Evolutionary conservation across 2,888 invertebrate genomes (phyloP).

Genomic region (Branchellion lobata): DNA sequence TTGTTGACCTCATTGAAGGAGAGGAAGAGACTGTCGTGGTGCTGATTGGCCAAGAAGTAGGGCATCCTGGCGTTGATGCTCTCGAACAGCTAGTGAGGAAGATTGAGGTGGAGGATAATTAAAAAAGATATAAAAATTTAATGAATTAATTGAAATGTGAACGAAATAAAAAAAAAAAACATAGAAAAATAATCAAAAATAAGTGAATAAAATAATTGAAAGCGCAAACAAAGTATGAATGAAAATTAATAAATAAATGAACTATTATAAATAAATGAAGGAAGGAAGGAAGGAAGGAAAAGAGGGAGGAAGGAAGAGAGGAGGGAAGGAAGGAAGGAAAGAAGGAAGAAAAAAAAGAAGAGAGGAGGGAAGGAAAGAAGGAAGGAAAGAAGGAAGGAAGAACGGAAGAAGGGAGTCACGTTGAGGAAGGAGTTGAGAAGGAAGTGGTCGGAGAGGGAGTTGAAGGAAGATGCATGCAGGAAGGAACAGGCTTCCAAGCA

Average conservation of each 20-base stretch:
- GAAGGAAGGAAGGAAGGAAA: too few relatives aligned
- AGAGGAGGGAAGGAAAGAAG: not conserved
- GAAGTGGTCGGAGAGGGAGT: not conserved
- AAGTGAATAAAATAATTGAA: too few relatives aligned
- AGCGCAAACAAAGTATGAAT: too few relatives aligned
- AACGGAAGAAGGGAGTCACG: not conserved
- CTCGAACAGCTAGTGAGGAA: slow-evolving; percentile 16
- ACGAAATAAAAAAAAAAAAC: not conserved
- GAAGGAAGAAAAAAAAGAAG: not conserved
- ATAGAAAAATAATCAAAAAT: not conserved
- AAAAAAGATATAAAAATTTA: slow-evolving; percentile 1
- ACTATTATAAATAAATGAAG: too few relatives aligned
- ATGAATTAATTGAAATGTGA: not conserved
- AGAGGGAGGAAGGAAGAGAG: too few relatives aligned
- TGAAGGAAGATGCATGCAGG: not conserved
- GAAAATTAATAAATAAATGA: too few relatives aligned
- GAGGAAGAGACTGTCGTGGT: not conserved
- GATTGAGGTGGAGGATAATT: too few relatives aligned
- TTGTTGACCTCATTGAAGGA: slow-evolving; percentile 22
- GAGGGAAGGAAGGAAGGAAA: too few relatives aligned
- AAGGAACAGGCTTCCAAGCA: too few relatives aligned
- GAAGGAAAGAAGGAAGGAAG: not conserved
- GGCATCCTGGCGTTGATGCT: slow-evolving; percentile 12
- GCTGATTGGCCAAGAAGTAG: not conserved
- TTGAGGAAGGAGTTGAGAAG: not conserved